A percentile compares a stretch with the other conserved stretches of the same genome.
Evolutionary conservation across 2,113 vertebrate genomes (phyloP).

Genomic region (cat (Felis catus)): F.catus_Fca126_mat1.0 CM031413.1:155058001-155058500

Average conservation of each 20-base stretch:
- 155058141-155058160: not conserved
- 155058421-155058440: not conserved
- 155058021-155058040: not conserved
- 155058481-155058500: not conserved
- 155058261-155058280: not conserved
- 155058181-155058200: not conserved
- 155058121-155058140: not conserved
- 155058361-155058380: not conserved
- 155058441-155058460: not conserved
- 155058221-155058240: not conserved
- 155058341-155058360: not conserved
- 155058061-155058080: not conserved
- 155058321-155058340: not conserved
- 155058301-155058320: not conserved
- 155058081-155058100: not conserved
- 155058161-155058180: not conserved
- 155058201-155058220: not conserved
- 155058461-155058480: not conserved
- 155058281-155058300: not conserved
- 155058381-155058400: not conserved
- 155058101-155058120: not conserved
- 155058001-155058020: not conserved
- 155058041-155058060: not conserved
- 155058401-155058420: not conserved
- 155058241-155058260: no score